These are phyloP conservation scores for Drosophila kanapiae DNA, from an alignment of 1,140 invertebrate species.

Conservation along the genomic window DNA sequence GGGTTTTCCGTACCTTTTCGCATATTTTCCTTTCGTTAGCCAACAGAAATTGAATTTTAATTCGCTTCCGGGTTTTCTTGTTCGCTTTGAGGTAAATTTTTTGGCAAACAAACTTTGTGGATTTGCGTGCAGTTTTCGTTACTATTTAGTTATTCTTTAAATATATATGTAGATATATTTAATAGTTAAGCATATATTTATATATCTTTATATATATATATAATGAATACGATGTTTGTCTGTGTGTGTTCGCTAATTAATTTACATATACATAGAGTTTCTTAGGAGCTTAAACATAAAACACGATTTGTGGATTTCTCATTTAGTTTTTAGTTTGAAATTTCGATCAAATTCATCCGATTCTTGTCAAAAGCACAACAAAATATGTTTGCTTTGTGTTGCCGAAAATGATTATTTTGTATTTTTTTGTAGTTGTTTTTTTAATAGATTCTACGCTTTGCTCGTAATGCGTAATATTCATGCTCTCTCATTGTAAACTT, in stretches of 20 bases:
- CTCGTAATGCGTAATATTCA: constrained; percentile 25
- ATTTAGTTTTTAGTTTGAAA: constrained; percentile 29
- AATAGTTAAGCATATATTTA: constrained; percentile 52
- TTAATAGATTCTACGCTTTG: constrained; percentile 34
- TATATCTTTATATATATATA: constrained; percentile 44
- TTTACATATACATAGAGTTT: constrained; percentile 66
- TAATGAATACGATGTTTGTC: constrained; percentile 58
- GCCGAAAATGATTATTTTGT: constrained; percentile 33
- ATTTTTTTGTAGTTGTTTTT: neutral
- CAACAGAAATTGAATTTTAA: constrained; percentile 29
- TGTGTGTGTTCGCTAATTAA: constrained; percentile 59
- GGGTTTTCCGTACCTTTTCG: constrained; percentile 1
- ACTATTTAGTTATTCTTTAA: constrained; percentile 35
- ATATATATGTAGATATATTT: constrained; percentile 55
- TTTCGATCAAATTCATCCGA: constrained; percentile 38
- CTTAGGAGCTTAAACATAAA: constrained; percentile 73
- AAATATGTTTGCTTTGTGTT: constrained; percentile 48
- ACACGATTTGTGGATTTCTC: constrained; percentile 36
- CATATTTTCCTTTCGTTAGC: constrained; percentile 32
- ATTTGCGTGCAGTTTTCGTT: constrained; percentile 42
- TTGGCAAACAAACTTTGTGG: constrained; percentile 72
- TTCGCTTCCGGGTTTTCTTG: constrained; percentile 28
- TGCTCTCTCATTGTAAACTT: constrained; percentile 33
- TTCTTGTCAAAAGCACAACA: constrained; percentile 65
- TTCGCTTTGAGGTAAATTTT: constrained; percentile 75